These are phyloP conservation scores for Onychostruthus taczanowskii DNA, from an alignment of 2,113 vertebrate species.

Conservation along the genomic window DNA sequence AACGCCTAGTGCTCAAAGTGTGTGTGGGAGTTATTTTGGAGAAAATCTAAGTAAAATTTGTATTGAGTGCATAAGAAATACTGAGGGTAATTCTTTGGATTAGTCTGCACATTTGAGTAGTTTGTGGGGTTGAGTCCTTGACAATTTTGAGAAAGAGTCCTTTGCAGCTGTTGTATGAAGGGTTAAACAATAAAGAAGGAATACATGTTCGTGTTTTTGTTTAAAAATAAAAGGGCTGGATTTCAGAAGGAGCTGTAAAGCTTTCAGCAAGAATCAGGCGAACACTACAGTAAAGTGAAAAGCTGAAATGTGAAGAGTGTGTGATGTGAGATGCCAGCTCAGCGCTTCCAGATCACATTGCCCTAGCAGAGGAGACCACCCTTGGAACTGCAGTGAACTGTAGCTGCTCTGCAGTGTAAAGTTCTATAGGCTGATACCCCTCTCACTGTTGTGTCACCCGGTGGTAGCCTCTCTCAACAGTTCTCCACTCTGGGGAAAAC, in stretches of 20 bases:
- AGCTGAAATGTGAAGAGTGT: neutral
- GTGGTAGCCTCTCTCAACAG: neutral
- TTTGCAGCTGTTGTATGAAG: neutral
- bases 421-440: neutral
- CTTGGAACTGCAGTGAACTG: neutral
- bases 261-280: neutral
- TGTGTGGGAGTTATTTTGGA: neutral
- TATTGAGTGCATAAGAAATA: neutral
- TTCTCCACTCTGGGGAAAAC: neutral
- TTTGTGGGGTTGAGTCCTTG: neutral
- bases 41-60: neutral
- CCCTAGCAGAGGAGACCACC: neutral
- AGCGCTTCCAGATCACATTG: neutral
- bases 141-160: neutral
- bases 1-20: neutral
- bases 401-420: neutral
- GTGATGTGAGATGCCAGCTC: neutral
- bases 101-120: neutral
- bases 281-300: slow-evolving; percentile 6
- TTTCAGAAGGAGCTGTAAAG: slow-evolving; percentile 16
- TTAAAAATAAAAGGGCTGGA: neutral
- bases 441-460: neutral
- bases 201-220: neutral
- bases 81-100: neutral
- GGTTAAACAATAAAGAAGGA: slow-evolving; percentile 12